Conservation (phyloP, 2,888 invertebrate genomes). For the Acanthoscelides obtectus region DNA sequence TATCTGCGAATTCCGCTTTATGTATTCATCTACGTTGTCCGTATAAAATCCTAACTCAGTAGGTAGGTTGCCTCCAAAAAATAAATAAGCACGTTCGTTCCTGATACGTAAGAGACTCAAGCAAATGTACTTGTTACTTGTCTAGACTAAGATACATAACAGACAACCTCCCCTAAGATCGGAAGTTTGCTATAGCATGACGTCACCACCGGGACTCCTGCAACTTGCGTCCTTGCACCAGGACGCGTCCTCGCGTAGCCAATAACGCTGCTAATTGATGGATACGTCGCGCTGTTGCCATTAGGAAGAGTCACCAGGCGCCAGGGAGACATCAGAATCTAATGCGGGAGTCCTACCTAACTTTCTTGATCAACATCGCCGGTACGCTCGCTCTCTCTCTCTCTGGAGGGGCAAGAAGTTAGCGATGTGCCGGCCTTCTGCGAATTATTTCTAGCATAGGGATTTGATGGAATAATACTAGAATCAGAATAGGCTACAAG, state of each 20-base stretch:
- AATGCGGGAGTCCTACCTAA: neutral
- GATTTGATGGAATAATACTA: no score
- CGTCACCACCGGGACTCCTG: neutral
- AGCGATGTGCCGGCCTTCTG: neutral
- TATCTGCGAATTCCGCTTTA: no score
- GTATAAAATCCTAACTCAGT: no score
- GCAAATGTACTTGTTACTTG: no score
- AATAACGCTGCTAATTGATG: slow-evolving; percentile 4
- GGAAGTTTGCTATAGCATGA: neutral
- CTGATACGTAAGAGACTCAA: no score
- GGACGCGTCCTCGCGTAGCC: neutral
- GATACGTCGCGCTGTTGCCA: neutral
- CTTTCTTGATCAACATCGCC: neutral
- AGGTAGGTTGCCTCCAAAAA: no score
- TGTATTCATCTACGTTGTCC: no score
- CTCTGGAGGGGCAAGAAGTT: neutral
- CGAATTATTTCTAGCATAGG: neutral
- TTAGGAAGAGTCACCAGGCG: neutral
- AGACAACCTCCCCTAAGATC: neutral
- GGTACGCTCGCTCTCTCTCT: neutral
- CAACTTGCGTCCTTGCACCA: neutral
- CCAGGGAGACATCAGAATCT: neutral
- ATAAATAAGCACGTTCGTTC: no score
- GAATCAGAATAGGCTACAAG: no score
- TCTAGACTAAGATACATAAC: no score